A percentile compares a stretch with the other conserved stretches of the same genome.
These are phyloP conservation scores for Lycophotia porphyrea DNA, from an alignment of 2,888 invertebrate genomes.

Conservation along the genomic window DNA sequence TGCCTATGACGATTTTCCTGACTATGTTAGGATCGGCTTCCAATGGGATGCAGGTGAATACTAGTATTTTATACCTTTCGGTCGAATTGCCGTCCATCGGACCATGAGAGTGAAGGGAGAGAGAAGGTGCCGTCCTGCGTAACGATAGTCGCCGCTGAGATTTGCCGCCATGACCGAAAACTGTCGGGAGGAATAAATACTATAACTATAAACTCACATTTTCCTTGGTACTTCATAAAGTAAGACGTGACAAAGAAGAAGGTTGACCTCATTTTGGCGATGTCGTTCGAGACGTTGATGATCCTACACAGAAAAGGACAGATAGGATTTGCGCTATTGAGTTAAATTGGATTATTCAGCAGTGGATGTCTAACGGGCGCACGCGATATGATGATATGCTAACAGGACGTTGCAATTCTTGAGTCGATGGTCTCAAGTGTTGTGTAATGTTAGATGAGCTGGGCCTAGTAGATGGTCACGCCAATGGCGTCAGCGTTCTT, in stretches of 20 bases:
- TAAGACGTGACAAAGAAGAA: background rate
- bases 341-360: constrained; percentile 32
- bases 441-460: background rate
- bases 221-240: background rate
- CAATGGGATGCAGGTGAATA: background rate
- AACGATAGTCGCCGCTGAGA: background rate
- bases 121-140: background rate
- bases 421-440: background rate
- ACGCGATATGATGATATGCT: constrained; percentile 15
- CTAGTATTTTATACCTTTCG: background rate
- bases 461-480: background rate
- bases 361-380: background rate
- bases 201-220: background rate
- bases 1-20: background rate
- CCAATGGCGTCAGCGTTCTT: background rate
- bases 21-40: background rate
- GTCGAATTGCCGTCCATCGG: background rate
- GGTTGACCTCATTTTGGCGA: background rate
- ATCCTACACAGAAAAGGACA: constrained; percentile 9
- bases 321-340: constrained; percentile 28
- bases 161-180: background rate
- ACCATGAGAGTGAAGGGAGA: background rate
- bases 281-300: background rate
- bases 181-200: background rate
- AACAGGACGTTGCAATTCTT: constrained; percentile 21